Evolutionary conservation across 2,888 invertebrate species (phyloP).

Genomic region (Lepidochrysops patricia): DNA sequence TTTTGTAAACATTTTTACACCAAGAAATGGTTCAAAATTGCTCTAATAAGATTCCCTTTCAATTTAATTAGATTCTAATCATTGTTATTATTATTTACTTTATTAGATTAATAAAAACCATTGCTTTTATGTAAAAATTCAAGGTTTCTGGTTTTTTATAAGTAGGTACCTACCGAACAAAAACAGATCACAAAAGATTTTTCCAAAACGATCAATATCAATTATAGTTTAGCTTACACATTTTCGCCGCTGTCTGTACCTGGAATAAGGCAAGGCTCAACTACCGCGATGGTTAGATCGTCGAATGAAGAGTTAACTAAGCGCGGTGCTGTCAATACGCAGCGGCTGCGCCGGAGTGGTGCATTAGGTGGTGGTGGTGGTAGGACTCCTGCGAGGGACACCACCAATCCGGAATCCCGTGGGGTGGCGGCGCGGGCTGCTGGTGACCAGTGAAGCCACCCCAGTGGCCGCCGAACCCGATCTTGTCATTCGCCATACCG

Average conservation of each 20-base stretch:
- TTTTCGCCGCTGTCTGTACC: conserved; percentile 10
- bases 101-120: neutral
- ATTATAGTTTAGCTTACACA: conserved; percentile 5
- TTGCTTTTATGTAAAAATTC: neutral
- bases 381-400: conserved; percentile 68
- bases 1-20: neutral
- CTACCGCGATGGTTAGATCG: conserved; percentile 25
- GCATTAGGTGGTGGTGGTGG: conserved; percentile 77
- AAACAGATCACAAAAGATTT: too few relatives aligned
- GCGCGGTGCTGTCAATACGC: conserved; percentile 81
- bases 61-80: neutral
- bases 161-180: too few relatives aligned
- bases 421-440: conserved; percentile 79
- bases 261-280: conserved; percentile 1
- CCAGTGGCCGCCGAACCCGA: conserved; percentile 83
- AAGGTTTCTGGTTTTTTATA: neutral
- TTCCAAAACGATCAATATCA: too few relatives aligned
- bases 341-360: conserved; percentile 80
- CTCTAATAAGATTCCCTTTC: neutral
- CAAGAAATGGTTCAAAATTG: neutral
- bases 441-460: conserved; percentile 62
- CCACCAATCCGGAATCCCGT: conserved; percentile 71
- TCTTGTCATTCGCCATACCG: conserved; percentile 72
- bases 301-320: conserved; percentile 71
- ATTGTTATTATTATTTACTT: neutral